A percentile compares a stretch with the other conserved stretches of the same genome.
These are phyloP conservation scores for Drosophila cardini DNA, from an alignment of 1,140 invertebrate genomes.

Conservation along the genomic window DNA sequence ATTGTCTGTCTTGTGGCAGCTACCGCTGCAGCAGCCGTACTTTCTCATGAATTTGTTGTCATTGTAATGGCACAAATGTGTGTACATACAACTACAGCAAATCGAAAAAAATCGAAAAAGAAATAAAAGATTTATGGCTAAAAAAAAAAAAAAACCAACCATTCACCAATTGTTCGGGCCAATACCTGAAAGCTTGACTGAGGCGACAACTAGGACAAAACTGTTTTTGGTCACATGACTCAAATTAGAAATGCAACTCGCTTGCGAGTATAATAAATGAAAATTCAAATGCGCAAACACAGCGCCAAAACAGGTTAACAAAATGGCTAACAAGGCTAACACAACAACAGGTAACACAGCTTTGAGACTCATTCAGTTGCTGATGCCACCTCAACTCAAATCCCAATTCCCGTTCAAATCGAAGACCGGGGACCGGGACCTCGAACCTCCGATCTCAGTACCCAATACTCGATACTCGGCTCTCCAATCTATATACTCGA, in stretches of 20 bases:
- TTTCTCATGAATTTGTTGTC: constrained; percentile 75
- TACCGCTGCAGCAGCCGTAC: constrained; percentile 50
- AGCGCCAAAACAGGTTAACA: constrained; percentile 63
- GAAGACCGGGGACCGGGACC: not conserved
- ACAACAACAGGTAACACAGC: constrained; percentile 44
- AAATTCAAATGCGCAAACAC: constrained; percentile 74
- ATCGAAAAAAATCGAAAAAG: constrained; percentile 47
- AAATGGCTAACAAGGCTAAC: constrained; percentile 72
- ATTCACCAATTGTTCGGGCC: constrained; percentile 76
- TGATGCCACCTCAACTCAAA: constrained; percentile 7
- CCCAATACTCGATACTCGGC: too few species aligned
- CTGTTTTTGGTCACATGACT: constrained; percentile 81
- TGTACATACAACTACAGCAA: constrained; percentile 39
- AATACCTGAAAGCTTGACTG: constrained; percentile 7
- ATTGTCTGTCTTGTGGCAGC: constrained; percentile 40
- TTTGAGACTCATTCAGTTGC: constrained; percentile 4
- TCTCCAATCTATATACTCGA: too few species aligned
- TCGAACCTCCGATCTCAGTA: not conserved
- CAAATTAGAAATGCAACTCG: constrained; percentile 74
- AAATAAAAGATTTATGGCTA: constrained; percentile 76
- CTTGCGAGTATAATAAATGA: constrained; percentile 66
- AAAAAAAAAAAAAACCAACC: constrained; percentile 20
- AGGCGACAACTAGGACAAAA: constrained; percentile 82
- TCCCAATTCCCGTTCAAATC: constrained; percentile 27
- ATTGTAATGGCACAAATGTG: constrained; percentile 57